phyloP scores from a whole-genome alignment of 2,113 vertebrate species.

The Aphelocoma coerulescens region DNA sequence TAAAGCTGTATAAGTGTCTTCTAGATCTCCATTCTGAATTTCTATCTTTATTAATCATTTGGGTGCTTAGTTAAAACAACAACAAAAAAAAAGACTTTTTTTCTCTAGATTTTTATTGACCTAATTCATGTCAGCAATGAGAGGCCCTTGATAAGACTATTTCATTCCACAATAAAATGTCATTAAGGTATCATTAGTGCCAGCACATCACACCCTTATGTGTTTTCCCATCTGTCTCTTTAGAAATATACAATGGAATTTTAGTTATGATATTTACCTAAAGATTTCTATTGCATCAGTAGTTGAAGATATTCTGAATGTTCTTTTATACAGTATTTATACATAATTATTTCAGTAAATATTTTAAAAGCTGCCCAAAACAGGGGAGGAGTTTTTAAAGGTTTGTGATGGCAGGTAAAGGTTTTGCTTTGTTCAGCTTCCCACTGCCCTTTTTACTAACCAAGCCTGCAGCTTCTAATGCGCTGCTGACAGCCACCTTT shows the following conservation, averaged over 20 bases:
- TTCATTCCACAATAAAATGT: not conserved
- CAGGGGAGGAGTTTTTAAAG: not conserved
- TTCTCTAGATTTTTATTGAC: not conserved
- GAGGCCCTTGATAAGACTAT: not conserved
- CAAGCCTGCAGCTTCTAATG: not conserved
- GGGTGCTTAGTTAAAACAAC: not conserved
- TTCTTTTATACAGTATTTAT: not conserved
- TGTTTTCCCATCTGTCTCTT: not conserved
- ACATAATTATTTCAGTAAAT: not conserved
- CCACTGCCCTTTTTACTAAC: not conserved
- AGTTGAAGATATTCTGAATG: not conserved
- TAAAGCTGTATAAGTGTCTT: not conserved
- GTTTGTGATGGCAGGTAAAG: not conserved
- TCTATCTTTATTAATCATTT: not conserved
- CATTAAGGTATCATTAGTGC: not conserved
- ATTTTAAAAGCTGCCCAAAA: not conserved
- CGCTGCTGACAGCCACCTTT: slow-evolving; percentile 18
- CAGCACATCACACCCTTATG: fast-evolving
- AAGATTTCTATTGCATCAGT: not conserved
- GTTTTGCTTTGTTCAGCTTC: not conserved
- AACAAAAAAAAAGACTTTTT: not conserved
- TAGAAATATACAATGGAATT: not conserved
- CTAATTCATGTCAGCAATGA: not conserved
- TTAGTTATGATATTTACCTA: not conserved
- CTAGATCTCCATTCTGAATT: not conserved